These are phyloP conservation scores for Tenthredo mesomela DNA, from an alignment of 2,888 invertebrate species.

Conservation along the genomic window DNA sequence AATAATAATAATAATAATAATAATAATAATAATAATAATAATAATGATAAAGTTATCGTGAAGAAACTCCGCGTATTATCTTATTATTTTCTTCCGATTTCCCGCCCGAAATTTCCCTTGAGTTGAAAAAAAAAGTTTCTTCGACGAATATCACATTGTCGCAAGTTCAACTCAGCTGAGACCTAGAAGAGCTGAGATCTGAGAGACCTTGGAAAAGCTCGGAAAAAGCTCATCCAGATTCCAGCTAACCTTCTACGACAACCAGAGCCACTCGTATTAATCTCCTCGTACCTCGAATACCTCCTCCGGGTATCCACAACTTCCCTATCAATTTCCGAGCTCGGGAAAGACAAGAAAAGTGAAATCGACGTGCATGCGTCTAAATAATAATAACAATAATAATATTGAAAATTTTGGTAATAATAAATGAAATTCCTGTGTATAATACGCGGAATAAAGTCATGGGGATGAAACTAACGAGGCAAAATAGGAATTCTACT, in stretches of 20 bases:
- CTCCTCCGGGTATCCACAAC: conserved; percentile 31
- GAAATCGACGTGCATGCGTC: background rate
- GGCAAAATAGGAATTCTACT: background rate
- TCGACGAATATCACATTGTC: conserved; percentile 30
- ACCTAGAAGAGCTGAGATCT: background rate
- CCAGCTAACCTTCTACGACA: conserved; percentile 21
- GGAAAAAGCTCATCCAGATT: conserved; percentile 36
- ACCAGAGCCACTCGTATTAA: conserved; percentile 29
- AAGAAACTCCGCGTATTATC: background rate
- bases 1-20: no score
- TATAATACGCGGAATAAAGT: background rate
- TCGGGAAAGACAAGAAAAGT: background rate
- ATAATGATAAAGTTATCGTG: background rate
- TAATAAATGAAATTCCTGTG: background rate
- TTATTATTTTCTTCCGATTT: background rate
- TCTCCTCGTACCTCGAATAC: conserved; percentile 20
- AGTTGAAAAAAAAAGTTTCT: background rate
- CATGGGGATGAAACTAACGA: background rate
- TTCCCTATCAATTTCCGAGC: conserved; percentile 41
- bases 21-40: background rate
- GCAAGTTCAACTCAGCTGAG: conserved; percentile 4
- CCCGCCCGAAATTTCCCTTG: background rate
- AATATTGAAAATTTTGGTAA: background rate
- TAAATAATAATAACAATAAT: background rate
- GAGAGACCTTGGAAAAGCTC: background rate